These are phyloP conservation scores for Carterocephalus palaemon DNA, from an alignment of 2,888 invertebrate species.

Conservation along the genomic window DNA sequence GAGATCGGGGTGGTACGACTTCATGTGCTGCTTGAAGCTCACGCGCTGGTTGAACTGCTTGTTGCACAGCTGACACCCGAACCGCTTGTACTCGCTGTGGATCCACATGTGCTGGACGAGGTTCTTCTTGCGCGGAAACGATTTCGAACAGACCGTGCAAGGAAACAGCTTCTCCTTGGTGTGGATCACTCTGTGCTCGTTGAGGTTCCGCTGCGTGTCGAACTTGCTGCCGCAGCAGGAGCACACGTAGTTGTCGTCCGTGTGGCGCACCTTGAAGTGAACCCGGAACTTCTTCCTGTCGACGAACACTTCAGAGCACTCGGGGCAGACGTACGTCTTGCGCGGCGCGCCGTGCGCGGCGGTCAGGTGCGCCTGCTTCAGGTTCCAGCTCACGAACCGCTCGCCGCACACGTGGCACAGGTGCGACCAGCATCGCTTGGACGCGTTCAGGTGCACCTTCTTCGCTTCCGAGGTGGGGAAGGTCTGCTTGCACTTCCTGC, in stretches of 20 bases:
- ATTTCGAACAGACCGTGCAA: conserved; percentile 71
- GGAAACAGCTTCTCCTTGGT: conserved; percentile 72
- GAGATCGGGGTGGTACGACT: conserved; percentile 60
- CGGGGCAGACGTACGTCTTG: conserved; percentile 52
- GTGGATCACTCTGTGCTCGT: conserved; percentile 73
- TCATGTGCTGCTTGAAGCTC: conserved; percentile 69
- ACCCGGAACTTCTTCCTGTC: conserved; percentile 53
- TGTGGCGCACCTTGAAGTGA: conserved; percentile 58
- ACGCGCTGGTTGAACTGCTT: conserved; percentile 67
- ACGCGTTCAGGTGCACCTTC: conserved; percentile 49
- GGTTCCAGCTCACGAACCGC: conserved; percentile 52
- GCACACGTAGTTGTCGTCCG: conserved; percentile 59
- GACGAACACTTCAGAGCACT: conserved; percentile 52
- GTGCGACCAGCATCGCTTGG: conserved; percentile 58
- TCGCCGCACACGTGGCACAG: conserved; percentile 58
- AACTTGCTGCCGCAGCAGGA: conserved; percentile 63
- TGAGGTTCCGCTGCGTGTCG: conserved; percentile 51
- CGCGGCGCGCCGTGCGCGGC: conserved; percentile 52
- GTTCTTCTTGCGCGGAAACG: conserved; percentile 64
- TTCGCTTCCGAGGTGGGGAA: conserved; percentile 53
- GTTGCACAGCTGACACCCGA: conserved; percentile 59
- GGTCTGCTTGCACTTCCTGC: conserved; percentile 58
- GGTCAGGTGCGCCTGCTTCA: conserved; percentile 53
- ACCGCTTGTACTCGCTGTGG: conserved; percentile 63
- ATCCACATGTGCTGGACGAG: conserved; percentile 68